These are phyloP conservation scores for Diprion similis DNA, from an alignment of 1,140 invertebrate genomes.

Conservation along the genomic window DNA sequence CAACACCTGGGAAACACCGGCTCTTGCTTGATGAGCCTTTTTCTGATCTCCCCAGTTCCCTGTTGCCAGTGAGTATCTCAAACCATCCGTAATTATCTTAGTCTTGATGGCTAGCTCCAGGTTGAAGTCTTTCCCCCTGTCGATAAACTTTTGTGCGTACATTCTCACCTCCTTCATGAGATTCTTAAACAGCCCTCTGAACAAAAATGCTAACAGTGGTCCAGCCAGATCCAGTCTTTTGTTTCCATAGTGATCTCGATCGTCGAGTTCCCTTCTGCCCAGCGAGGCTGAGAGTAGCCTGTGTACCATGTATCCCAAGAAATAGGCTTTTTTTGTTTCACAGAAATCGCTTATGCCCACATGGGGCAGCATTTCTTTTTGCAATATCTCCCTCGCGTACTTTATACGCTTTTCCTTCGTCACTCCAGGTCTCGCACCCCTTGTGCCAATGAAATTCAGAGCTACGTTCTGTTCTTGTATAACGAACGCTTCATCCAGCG, in stretches of 20 bases:
- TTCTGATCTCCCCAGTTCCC: slow-evolving; percentile 99
- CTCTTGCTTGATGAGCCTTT: slow-evolving; percentile 97
- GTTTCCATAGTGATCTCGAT: slow-evolving; percentile 99
- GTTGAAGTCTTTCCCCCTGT: slow-evolving; percentile 98
- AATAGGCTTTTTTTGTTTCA: slow-evolving; percentile 99
- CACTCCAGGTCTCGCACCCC: slow-evolving; percentile 96
- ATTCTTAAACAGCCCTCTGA: slow-evolving; percentile 93
- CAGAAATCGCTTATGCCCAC: slow-evolving; percentile 99
- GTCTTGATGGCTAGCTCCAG: slow-evolving; percentile 97
- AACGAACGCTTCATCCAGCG: slow-evolving; percentile 98
- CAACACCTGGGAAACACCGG: slow-evolving; percentile 92
- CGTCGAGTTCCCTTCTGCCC: slow-evolving; percentile 95
- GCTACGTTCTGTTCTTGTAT: slow-evolving; percentile 99
- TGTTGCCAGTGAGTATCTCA: slow-evolving; percentile 96
- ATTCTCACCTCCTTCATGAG: slow-evolving; percentile 95
- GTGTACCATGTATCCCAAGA: slow-evolving; percentile 99
- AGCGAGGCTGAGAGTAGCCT: slow-evolving; percentile 90
- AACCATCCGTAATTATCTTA: slow-evolving; percentile 97
- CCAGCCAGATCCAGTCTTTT: slow-evolving; percentile 97
- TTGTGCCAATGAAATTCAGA: slow-evolving; percentile 95
- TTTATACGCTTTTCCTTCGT: slow-evolving; percentile 99
- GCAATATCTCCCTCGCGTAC: slow-evolving; percentile 98
- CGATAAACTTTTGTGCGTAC: slow-evolving; percentile 99
- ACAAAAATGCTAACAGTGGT: slow-evolving; percentile 93
- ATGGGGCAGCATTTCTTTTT: slow-evolving; percentile 99